These are phyloP conservation scores for Syndactyla subalaris DNA, from an alignment of 2,797 vertebrate genomes.

Conservation along the genomic window DNA sequence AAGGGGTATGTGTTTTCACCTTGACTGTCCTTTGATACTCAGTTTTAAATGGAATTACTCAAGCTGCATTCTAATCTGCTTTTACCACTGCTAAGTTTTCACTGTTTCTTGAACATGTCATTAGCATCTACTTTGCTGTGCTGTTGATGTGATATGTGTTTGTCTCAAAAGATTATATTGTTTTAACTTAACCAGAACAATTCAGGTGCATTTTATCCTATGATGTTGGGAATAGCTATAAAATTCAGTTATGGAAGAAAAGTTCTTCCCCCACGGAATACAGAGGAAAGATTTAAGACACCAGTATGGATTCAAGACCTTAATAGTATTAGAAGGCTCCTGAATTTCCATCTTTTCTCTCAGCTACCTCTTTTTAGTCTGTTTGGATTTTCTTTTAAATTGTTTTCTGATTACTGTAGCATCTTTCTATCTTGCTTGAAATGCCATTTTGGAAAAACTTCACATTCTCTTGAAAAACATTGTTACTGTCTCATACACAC, in stretches of 20 bases:
- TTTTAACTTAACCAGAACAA: background rate
- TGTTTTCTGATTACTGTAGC: background rate
- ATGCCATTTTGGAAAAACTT: background rate
- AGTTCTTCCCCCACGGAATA: background rate
- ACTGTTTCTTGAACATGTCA: background rate
- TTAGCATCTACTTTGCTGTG: background rate
- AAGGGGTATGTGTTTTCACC: background rate
- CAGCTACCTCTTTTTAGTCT: background rate
- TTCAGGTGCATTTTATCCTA: background rate
- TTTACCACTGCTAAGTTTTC: background rate
- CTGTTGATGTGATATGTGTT: background rate
- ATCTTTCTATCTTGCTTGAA: background rate
- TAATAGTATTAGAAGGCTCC: background rate
- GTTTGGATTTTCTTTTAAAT: background rate
- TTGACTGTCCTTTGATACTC: background rate
- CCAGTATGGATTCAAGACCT: background rate
- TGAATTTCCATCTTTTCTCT: background rate
- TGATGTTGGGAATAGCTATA: background rate
- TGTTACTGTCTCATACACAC: background rate
- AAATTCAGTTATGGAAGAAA: background rate
- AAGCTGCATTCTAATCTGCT: background rate
- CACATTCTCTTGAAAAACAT: background rate
- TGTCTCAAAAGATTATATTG: background rate
- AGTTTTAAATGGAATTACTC: background rate
- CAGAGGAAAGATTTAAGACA: background rate